A percentile compares a stretch with the other conserved stretches of the same genome.
These are phyloP conservation scores for Colinus virginianus DNA, from an alignment of 2,113 vertebrate species.

Conservation along the genomic window DNA sequence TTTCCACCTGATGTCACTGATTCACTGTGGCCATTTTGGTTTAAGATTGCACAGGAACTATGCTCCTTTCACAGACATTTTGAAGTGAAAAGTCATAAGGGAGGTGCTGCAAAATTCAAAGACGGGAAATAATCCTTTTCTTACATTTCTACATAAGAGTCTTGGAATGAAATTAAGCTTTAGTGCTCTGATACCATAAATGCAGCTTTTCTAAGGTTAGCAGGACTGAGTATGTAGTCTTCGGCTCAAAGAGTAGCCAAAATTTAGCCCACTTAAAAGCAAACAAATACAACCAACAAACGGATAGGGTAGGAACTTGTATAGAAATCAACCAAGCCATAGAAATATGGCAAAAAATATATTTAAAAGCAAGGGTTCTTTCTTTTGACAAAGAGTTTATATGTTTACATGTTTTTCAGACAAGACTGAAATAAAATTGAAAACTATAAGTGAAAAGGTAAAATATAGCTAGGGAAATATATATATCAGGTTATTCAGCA, in stretches of 20 bases:
- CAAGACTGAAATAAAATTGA: neutral
- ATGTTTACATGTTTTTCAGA: neutral
- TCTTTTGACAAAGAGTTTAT: neutral
- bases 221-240: neutral
- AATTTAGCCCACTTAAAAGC: neutral
- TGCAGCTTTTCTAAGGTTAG: neutral
- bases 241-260: neutral
- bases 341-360: neutral
- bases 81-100: neutral
- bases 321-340: neutral
- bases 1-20: neutral
- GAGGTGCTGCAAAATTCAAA: neutral
- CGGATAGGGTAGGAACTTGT: rapidly evolving
- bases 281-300: neutral
- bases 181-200: neutral
- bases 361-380: neutral
- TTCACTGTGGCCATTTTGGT: neutral
- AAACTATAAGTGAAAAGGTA: neutral
- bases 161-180: neutral
- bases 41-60: neutral
- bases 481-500: neutral
- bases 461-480: neutral
- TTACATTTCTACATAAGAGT: neutral
- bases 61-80: neutral
- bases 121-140: neutral